A percentile compares a stretch with the other conserved stretches of the same genome.
These are phyloP conservation scores for Ciconia maguari DNA, from an alignment of 2,113 vertebrate genomes.

Conservation along the genomic window DNA sequence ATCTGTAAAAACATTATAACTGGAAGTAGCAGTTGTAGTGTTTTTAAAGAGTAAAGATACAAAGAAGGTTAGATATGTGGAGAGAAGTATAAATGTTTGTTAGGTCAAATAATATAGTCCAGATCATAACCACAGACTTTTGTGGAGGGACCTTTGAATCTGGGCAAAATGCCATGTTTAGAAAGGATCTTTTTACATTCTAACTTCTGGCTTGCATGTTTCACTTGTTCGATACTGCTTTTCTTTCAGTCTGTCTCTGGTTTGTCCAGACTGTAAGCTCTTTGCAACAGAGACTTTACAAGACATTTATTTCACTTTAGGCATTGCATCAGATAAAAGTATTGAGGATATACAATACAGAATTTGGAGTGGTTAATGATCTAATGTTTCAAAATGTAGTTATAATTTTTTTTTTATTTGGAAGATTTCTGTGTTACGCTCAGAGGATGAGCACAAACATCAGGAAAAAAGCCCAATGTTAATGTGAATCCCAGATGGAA, in stretches of 20 bases:
- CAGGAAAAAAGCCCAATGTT: background rate
- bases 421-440: background rate
- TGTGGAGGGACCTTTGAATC: constrained; percentile 39
- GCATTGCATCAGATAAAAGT: background rate
- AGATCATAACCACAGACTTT: constrained; percentile 26
- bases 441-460: background rate
- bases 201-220: background rate
- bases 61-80: background rate
- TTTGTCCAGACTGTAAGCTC: background rate
- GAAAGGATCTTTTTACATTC: background rate
- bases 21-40: background rate
- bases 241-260: background rate
- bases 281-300: background rate
- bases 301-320: background rate
- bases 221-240: background rate
- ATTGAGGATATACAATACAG: background rate
- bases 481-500: background rate
- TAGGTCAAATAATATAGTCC: constrained; percentile 12
- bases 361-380: background rate
- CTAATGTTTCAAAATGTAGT: background rate
- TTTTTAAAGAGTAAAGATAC: background rate
- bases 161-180: constrained; percentile 35
- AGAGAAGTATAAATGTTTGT: constrained; percentile 25
- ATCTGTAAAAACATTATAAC: background rate
- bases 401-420: background rate